phyloP scores from a whole-genome alignment of 2,113 vertebrate genomes.

The Ardeotis arabs region DNA sequence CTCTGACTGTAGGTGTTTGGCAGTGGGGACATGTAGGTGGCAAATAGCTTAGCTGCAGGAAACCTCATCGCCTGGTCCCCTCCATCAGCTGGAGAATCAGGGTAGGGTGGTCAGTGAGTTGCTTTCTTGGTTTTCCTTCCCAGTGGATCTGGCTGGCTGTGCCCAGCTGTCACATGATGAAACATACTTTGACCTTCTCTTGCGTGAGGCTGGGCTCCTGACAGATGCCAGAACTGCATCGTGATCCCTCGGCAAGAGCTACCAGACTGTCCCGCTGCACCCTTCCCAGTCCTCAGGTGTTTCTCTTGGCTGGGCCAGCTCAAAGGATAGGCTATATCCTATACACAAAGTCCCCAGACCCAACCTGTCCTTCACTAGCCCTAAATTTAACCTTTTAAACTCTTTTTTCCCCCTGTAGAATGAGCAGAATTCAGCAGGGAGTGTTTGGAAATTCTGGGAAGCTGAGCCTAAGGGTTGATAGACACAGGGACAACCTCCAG shows the following conservation, averaged over 20 bases:
- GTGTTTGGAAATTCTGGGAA: background rate
- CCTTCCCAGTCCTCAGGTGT: background rate
- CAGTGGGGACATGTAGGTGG: fast-evolving
- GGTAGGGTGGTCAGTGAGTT: background rate
- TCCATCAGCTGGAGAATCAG: background rate
- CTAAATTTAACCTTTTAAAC: background rate
- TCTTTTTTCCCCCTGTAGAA: background rate
- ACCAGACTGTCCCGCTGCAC: background rate
- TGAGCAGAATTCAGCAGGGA: background rate
- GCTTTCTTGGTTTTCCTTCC: background rate
- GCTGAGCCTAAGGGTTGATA: background rate
- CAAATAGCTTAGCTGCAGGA: background rate
- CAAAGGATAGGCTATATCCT: background rate
- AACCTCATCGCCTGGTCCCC: background rate
- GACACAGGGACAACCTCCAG: background rate
- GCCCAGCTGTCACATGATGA: background rate
- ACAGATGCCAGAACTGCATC: background rate
- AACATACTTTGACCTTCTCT: background rate
- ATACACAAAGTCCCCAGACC: background rate
- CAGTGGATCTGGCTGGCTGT: background rate
- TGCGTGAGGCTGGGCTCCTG: background rate
- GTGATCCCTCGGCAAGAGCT: background rate
- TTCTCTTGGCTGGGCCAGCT: background rate
- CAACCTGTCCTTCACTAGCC: background rate
- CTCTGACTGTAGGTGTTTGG: background rate